Evolutionary conservation across 2,888 invertebrate species (phyloP), one percentile per base, ranked within the genome.

Genomic region (Octonoba sinensis): DNA sequence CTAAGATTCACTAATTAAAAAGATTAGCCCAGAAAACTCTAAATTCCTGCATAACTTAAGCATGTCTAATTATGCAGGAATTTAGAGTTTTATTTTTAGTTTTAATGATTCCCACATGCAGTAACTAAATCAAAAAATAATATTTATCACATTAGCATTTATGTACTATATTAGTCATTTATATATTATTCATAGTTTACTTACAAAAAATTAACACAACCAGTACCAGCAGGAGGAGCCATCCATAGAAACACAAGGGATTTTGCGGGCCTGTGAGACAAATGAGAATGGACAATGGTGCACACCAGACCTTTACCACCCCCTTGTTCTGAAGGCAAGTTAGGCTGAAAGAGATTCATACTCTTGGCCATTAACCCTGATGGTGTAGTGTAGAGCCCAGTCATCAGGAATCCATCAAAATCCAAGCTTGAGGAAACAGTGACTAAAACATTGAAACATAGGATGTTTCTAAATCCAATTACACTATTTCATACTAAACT

Each of bases 141-240:
- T n/a, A n/a, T n/a, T n/a, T n/a, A n/a, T n/a, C n/a, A n/a, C n/a
- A n/a, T n/a, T n/a, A n/a, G n/a, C n/a, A n/a, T n/a, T n/a, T n/a
- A n/a, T n/a, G n/a, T n/a, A n/a, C n/a, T n/a, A n/a, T n/a, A n/a
- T n/a, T n/a, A 36, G 36, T 36, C 36, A 36, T 36, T 36, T 8
- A 36, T 11, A 4, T 1, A 36, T n/a, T n/a, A n/a, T 47, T 15
- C 15, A 57, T 57, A 20, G 20, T 36, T 22, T 72, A 87, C 88
- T 86, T 85, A 88, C 89, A 88, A 79, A 82, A 88, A 89, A 78
- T 87, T 88, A 54, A 89, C 86, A 85, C 89, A 89, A 27, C 89
- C 89, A 11, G 88, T 87, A 11, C 88, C 88, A 36, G 84, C 75
- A n/a, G 87, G 86, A 13, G 89, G 89, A 6, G 88, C 88, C 83